phyloP scores from a whole-genome alignment of 2,797 vertebrate genomes.

The Phalanger gymnotis region DNA sequence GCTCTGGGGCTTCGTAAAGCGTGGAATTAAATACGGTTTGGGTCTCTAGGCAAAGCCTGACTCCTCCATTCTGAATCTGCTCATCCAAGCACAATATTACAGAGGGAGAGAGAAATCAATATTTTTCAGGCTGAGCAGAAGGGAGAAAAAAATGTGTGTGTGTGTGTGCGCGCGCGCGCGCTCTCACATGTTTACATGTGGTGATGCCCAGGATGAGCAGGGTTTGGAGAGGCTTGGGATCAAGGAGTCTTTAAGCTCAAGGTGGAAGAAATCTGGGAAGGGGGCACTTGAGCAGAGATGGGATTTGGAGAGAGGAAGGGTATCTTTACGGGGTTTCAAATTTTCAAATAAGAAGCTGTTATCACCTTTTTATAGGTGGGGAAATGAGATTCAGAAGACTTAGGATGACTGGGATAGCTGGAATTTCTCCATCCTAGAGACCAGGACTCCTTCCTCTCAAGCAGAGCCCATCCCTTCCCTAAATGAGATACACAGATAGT shows the following conservation, averaged over 20 bases:
- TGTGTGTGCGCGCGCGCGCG: constrained; percentile 11
- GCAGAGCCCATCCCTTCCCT: not conserved
- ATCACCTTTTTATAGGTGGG: not conserved
- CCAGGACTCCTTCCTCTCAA: not conserved
- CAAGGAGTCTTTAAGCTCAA: not conserved
- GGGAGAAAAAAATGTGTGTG: constrained; percentile 27
- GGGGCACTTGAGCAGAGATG: not conserved
- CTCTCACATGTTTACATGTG: not conserved
- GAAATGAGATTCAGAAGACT: not conserved
- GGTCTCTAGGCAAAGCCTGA: constrained; percentile 79
- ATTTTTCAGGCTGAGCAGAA: constrained; percentile 62
- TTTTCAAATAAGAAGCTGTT: not conserved
- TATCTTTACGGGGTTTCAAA: not conserved
- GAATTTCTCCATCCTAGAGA: not conserved
- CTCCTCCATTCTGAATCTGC: constrained; percentile 83
- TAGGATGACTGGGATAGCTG: not conserved
- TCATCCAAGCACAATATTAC: constrained; percentile 82
- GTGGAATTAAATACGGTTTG: constrained; percentile 82
- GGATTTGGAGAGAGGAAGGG: not conserved
- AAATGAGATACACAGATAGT: not conserved
- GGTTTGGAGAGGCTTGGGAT: not conserved
- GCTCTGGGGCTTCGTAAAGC: constrained; percentile 79
- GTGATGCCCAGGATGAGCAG: not conserved
- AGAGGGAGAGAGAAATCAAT: constrained; percentile 74
- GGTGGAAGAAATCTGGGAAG: not conserved